A percentile compares a stretch with the other conserved stretches of the same genome.
phyloP scores from a whole-genome alignment of 2,888 invertebrate species.

The Mongoloraphidia duomilia region DNA sequence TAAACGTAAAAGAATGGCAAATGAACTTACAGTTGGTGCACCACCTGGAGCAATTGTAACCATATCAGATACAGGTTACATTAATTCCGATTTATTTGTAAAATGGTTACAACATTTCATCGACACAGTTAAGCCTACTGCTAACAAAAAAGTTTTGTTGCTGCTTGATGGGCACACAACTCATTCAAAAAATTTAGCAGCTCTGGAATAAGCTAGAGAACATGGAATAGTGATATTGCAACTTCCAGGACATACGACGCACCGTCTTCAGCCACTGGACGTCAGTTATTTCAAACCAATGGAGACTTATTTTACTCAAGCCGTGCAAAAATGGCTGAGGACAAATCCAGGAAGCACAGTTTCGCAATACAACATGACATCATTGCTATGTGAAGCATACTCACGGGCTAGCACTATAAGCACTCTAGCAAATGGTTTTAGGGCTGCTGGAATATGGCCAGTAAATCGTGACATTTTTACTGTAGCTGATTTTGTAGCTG shows the following conservation, averaged over 20 bases:
- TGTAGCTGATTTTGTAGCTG: too few relatives aligned
- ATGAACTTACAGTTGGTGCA: constrained; percentile 12
- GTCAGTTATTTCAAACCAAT: constrained; percentile 15
- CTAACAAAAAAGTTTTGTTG: constrained; percentile 15
- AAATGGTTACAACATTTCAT: constrained; percentile 21
- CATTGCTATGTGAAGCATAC: constrained; percentile 12
- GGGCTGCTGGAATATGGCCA: too few relatives aligned
- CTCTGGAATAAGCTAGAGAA: constrained; percentile 12
- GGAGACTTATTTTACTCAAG: constrained; percentile 11
- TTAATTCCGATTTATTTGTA: constrained; percentile 15
- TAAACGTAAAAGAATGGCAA: constrained; percentile 11
- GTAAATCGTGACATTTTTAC: too few relatives aligned
- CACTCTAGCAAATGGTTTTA: too few relatives aligned
- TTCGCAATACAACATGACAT: constrained; percentile 12
- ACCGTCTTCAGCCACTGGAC: constrained; percentile 17
- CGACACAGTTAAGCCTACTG: constrained; percentile 16
- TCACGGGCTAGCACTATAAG: too few relatives aligned
- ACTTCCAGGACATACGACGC: constrained; percentile 17
- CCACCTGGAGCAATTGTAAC: constrained; percentile 9
- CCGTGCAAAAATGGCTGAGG: constrained; percentile 13
- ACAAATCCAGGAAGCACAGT: constrained; percentile 11
- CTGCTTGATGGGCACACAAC: constrained; percentile 19
- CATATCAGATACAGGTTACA: constrained; percentile 15
- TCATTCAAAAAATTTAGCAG: constrained; percentile 17
- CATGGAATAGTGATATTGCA: constrained; percentile 17